A percentile compares a stretch with the other conserved stretches of the same genome.
These are phyloP conservation scores for Penaeus indicus DNA, from an alignment of 1,140 invertebrate species.

Conservation along the genomic window DNA sequence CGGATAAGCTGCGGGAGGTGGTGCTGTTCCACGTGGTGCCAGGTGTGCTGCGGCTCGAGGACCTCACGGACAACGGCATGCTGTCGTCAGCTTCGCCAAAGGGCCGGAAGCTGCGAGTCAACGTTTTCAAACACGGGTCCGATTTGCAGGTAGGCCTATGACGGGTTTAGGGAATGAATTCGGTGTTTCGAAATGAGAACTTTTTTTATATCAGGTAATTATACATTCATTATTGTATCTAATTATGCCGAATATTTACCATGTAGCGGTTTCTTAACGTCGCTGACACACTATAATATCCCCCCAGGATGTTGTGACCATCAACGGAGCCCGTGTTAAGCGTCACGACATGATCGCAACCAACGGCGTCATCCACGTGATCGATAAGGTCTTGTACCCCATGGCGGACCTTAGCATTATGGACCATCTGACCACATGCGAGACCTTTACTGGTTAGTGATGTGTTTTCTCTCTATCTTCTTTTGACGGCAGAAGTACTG, in stretches of 20 bases:
- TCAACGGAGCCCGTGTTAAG: constrained; percentile 64
- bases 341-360: constrained; percentile 57
- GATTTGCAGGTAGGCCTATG: constrained; percentile 35
- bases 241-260: not conserved
- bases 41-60: constrained; percentile 72
- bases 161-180: too few relatives aligned
- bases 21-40: constrained; percentile 75
- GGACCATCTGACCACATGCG: constrained; percentile 61
- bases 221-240: not conserved
- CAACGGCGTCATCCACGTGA: constrained; percentile 66
- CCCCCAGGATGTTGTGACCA: constrained; percentile 51
- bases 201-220: too few relatives aligned
- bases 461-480: not conserved
- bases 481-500: not conserved
- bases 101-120: constrained; percentile 73
- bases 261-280: not conserved
- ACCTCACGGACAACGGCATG: constrained; percentile 73
- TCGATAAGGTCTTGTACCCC: constrained; percentile 61
- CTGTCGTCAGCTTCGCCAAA: constrained; percentile 70
- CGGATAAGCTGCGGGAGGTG: constrained; percentile 73
- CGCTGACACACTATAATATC: not conserved
- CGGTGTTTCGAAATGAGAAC: too few relatives aligned
- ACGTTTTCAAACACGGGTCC: constrained; percentile 72
- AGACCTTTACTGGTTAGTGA: constrained; percentile 57
- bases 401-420: constrained; percentile 56